Conservation (phyloP, 2,888 invertebrate species). For the Apotomis turbidana region DNA sequence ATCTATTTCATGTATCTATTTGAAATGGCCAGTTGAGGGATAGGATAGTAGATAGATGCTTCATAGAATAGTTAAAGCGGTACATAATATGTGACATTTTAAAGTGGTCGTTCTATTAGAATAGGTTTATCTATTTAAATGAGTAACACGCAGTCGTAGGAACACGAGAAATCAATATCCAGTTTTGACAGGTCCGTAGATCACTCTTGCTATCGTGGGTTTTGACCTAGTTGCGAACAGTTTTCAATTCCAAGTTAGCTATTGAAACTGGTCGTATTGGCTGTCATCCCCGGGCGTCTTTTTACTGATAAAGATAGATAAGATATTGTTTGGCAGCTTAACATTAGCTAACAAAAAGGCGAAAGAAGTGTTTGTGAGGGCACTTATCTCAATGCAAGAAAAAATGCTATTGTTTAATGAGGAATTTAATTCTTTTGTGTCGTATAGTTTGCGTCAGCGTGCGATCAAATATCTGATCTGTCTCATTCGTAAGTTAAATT, state of each 20-base stretch:
- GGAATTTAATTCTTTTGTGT: too few species aligned
- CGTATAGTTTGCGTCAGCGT: too few species aligned
- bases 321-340: slow-evolving; percentile 27
- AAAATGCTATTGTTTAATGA: not conserved
- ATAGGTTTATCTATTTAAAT: too few species aligned
- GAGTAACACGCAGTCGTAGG: too few species aligned
- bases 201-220: slow-evolving; percentile 5
- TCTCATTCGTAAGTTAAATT: too few species aligned
- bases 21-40: too few species aligned
- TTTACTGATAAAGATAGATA: slow-evolving; percentile 10
- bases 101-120: too few species aligned
- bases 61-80: too few species aligned
- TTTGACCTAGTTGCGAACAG: slow-evolving; percentile 18
- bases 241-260: slow-evolving; percentile 15
- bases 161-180: not conserved
- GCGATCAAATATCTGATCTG: too few species aligned
- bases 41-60: too few species aligned
- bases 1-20: too few species aligned
- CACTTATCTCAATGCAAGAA: slow-evolving; percentile 19
- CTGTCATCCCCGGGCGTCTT: slow-evolving; percentile 11
- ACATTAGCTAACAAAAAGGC: not conserved
- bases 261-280: slow-evolving; percentile 14
- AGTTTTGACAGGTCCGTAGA: slow-evolving; percentile 3
- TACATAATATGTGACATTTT: too few species aligned
- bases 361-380: not conserved